These are phyloP conservation scores for Allacma fusca DNA, from an alignment of 2,888 invertebrate genomes.

Conservation along the genomic window DNA sequence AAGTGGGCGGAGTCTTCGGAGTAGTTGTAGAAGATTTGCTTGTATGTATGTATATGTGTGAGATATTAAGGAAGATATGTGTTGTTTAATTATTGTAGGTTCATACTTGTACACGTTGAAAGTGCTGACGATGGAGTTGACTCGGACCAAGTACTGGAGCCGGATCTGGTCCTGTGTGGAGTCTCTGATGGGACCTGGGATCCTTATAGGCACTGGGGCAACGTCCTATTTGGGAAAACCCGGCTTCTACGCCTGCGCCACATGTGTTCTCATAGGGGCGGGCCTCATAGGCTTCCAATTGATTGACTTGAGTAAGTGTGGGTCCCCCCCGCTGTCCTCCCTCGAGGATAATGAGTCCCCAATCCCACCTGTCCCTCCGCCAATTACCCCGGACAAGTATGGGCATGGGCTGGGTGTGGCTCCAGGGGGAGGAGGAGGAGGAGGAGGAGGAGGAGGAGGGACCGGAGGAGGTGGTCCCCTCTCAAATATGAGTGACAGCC, in stretches of 20 bases:
- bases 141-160: conserved; percentile 59
- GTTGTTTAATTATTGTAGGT: conserved; percentile 43
- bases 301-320: conserved; percentile 58
- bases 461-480: background rate
- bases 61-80: too few species aligned
- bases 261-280: conserved; percentile 58
- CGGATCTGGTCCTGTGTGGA: conserved; percentile 59
- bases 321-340: conserved; percentile 57
- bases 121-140: conserved; percentile 60
- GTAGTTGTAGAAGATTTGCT: too few species aligned
- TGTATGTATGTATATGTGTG: too few species aligned
- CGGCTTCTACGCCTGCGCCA: conserved; percentile 60
- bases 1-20: too few species aligned
- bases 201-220: conserved; percentile 53
- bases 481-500: conserved; percentile 33
- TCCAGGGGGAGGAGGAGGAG: too few species aligned
- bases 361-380: conserved; percentile 58
- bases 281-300: conserved; percentile 59
- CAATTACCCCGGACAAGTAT: conserved; percentile 52
- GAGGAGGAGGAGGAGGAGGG: too few species aligned
- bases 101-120: conserved; percentile 60
- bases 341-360: conserved; percentile 48
- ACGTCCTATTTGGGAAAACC: conserved; percentile 59
- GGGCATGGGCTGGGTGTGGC: conserved; percentile 45
- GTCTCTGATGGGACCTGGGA: conserved; percentile 58